Base-by-base conservation (phyloP, 2,888 invertebrate species). In the Aspidapion aeneum region DNA sequence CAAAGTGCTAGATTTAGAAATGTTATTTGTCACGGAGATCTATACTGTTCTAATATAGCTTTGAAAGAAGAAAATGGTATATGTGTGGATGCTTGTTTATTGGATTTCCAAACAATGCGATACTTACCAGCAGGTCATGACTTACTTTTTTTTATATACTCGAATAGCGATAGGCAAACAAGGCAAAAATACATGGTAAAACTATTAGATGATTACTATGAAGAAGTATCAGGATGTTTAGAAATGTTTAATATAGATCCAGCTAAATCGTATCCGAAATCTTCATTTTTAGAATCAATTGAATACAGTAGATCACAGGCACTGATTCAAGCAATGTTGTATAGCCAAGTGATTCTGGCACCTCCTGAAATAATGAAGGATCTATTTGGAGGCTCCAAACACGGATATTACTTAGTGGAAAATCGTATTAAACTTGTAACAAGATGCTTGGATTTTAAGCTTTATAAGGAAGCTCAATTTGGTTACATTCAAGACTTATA, bases 61-160 rank as follows among this genome's bases (percentile, higher is more conserved):
- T 74, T 75, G 58, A 69, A 73, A 54, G 60, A 66, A 9, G 58
- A 63, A 5, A 57, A 65, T 9, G 54, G 50, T 1, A 35, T 54
- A 18, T 72, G 74, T 17, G 64, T 70, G 1, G 70, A 73, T 20
- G 74, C 73, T 55, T 72, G 71, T 55, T 63, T 79, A 7, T 63
- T 78, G 2, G 78, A 78, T 69, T 79, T 73, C 63, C 77, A 78
- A 70, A 63, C 71, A 3, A 68, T 72, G n/a, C 66, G 75, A 58
- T 90, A 86, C 74, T 85, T 85, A 18, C 87, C 89, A 0, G 86
- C 87, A 0, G 84, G 86, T 18, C 80, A 86, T 21, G 90, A 91
- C 71, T 78, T 87, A 1, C 81, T 85, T 74, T 68, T 66, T 51
- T 67, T 75, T 18, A 57, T 75, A 17, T 72, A 72, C 57, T 62